phyloP scores from a whole-genome alignment of 2,113 vertebrate species.

The Vidua chalybeata region DNA sequence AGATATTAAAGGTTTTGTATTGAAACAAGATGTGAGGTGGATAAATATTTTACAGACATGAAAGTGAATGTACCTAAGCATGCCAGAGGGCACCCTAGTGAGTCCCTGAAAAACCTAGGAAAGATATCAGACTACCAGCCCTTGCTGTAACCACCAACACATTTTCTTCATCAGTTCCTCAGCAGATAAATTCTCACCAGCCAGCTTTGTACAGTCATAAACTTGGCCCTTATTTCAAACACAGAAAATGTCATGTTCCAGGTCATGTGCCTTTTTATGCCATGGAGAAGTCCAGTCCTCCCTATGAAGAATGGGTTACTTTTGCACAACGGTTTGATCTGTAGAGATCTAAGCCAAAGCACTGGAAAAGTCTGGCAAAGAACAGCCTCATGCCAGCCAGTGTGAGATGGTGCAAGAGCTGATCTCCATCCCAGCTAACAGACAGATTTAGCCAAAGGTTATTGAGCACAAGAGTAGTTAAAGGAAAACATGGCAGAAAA shows the following conservation, averaged over 20 bases:
- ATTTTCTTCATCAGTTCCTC: background rate
- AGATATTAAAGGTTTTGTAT: background rate
- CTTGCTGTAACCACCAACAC: background rate
- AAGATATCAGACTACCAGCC: background rate
- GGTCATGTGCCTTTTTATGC: background rate
- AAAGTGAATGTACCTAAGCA: fast-evolving
- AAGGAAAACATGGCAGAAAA: background rate
- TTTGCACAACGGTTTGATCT: background rate
- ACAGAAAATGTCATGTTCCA: background rate
- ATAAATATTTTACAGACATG: background rate
- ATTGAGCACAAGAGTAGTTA: background rate
- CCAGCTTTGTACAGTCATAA: background rate
- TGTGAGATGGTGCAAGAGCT: background rate
- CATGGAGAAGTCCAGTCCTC: background rate
- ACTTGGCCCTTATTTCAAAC: background rate
- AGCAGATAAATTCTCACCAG: background rate
- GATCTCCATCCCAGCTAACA: background rate
- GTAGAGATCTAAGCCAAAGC: background rate
- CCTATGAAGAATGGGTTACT: background rate
- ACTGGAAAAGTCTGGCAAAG: background rate
- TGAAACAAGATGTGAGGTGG: background rate
- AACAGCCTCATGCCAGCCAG: fast-evolving
- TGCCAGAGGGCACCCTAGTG: background rate
- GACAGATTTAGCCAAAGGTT: background rate
- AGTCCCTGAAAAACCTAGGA: background rate